These are phyloP conservation scores for Bufotes viridis DNA, from an alignment of 2,797 vertebrate genomes.

Conservation along the genomic window DNA sequence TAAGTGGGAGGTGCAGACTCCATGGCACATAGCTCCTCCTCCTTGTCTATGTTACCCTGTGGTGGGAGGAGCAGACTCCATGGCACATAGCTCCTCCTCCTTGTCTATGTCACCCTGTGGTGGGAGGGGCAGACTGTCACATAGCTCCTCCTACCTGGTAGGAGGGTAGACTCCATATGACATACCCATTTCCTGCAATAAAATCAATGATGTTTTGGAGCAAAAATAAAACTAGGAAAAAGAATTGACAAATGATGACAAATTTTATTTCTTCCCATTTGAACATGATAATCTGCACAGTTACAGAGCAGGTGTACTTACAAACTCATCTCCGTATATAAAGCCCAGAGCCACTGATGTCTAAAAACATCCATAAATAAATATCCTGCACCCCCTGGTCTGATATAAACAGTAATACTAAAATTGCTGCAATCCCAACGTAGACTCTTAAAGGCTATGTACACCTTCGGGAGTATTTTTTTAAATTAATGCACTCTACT, in stretches of 20 bases:
- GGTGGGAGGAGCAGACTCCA: not conserved
- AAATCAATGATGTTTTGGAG: not conserved
- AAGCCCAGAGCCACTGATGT: too few relatives aligned
- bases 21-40: not conserved
- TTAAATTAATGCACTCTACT: too few relatives aligned
- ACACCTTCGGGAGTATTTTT: too few relatives aligned
- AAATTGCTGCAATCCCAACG: not conserved
- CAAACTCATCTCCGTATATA: not conserved
- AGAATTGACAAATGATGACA: not conserved
- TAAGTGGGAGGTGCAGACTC: not conserved
- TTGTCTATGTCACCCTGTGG: not conserved
- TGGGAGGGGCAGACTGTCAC: not conserved
- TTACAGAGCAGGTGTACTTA: not conserved
- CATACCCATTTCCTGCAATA: not conserved
- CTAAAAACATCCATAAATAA: not conserved
- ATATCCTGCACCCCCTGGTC: not conserved
- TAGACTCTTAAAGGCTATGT: not conserved
- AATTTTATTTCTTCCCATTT: slow-evolving; percentile 14
- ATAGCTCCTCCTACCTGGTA: not conserved
- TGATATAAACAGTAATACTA: not conserved
- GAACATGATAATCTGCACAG: not conserved
- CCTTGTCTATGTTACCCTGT: too few relatives aligned
- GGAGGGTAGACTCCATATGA: not conserved
- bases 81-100: not conserved
- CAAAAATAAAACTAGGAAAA: not conserved